Evolutionary conservation across 2,113 vertebrate genomes (phyloP), one percentile per base, ranked within the genome.

Genomic region (Syngnathus typhle): DNA sequence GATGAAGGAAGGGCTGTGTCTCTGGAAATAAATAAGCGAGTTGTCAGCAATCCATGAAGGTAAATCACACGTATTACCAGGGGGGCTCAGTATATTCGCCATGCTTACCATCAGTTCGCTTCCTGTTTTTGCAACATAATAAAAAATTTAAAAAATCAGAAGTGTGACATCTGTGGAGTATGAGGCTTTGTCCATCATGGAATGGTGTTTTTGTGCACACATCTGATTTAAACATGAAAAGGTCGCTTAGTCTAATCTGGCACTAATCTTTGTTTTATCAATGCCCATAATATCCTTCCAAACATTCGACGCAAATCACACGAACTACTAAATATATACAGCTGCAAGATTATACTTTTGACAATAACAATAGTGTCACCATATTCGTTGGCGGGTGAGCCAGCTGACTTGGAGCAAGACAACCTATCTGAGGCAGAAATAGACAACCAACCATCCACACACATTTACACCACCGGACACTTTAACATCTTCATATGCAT

Each of bases 21-120:
- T 15, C 13, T 27, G 44, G 58, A 38, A 62, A 62, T 27, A 44
- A 62, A 44, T 13, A 41, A 61, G 41, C 77, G 78, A 84, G 43
- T 71, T 78, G 79, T 39, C 60, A 73, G 56, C 56, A 59, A 59
- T 74, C 67, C 77, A 69, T 75, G 59, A 77, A 73, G 72, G 73
- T 74, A 68, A 82, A 62, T 76, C 79, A 72, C 69, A 18, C 19
- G 23, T 58, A 68, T 72, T 10, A 59, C 18, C 32, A 59, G 19
- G 56, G 11, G 4, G 10, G 1, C 5, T 4, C 27, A 32, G 27
- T 32, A 32, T 32, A 32, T 32, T 32, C 27, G 27, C 27, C 27
- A 32, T 32, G 27, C 27, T 32, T 3, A 32, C 27, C 3, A 32
- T 32, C 27, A 3, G 27, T 32, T 32, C 27, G 27, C 27, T 32